phyloP scores from a whole-genome alignment of 2,113 vertebrate genomes.

The Laticauda laticaudata region DNA sequence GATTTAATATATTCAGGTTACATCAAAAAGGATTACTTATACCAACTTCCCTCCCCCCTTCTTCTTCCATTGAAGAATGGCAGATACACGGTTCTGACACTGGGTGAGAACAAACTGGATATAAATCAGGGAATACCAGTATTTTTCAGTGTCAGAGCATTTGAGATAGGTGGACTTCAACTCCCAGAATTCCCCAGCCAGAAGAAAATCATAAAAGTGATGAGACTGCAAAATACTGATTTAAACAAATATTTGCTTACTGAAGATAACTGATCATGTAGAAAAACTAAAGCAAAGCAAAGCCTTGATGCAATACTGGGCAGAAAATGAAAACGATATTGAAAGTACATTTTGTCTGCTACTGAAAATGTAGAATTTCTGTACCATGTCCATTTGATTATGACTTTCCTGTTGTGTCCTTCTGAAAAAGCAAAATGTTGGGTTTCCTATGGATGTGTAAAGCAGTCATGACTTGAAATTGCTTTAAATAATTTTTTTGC shows the following conservation, averaged over 20 bases:
- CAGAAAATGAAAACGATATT: neutral
- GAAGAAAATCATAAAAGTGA: neutral
- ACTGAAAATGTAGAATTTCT: conserved; percentile 24
- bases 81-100: too few relatives aligned
- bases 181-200: neutral
- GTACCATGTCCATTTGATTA: conserved; percentile 1
- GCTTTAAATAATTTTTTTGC: conserved; percentile 7
- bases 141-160: neutral
- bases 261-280: neutral
- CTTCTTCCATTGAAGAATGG: too few relatives aligned
- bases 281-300: neutral
- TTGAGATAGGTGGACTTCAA: neutral
- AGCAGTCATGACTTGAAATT: conserved; percentile 22
- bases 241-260: neutral
- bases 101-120: neutral
- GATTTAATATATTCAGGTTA: too few relatives aligned
- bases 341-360: neutral
- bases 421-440: conserved; percentile 1
- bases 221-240: neutral
- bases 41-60: too few relatives aligned
- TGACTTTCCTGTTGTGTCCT: neutral
- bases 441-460: conserved; percentile 5
- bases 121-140: neutral
- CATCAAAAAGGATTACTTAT: too few relatives aligned
- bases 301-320: neutral